These are phyloP conservation scores for Vidua chalybeata DNA, from an alignment of 2,113 vertebrate species.

Conservation along the genomic window DNA sequence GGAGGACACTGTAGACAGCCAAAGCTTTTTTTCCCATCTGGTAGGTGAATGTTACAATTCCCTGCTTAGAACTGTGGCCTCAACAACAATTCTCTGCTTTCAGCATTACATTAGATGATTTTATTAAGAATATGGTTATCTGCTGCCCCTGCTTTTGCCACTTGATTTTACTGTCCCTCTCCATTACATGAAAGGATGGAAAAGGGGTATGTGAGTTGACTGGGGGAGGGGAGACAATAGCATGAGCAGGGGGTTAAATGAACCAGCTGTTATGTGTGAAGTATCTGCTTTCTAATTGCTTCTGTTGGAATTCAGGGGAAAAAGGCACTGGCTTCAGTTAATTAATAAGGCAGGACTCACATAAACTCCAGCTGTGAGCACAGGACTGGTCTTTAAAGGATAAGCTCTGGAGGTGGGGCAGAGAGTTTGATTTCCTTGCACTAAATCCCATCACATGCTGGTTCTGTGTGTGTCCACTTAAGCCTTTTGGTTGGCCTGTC, in stretches of 20 bases:
- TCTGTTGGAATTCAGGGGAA: conserved; percentile 38
- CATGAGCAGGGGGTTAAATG: not conserved
- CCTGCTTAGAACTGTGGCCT: not conserved
- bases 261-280: conserved; percentile 60
- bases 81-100: not conserved
- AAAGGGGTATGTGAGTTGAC: not conserved
- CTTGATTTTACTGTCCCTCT: conserved; percentile 13
- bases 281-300: conserved; percentile 69
- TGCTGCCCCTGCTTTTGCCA: not conserved
- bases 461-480: conserved; percentile 38
- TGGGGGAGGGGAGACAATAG: conserved; percentile 25
- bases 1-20: conserved; percentile 16
- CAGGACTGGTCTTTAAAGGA: conserved; percentile 64
- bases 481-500: conserved; percentile 33
- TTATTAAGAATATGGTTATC: not conserved
- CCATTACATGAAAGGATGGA: not conserved
- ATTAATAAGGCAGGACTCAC: conserved; percentile 70
- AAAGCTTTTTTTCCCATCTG: not conserved
- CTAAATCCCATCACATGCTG: conserved; percentile 51
- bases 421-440: conserved; percentile 45
- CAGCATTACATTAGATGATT: not conserved
- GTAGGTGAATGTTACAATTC: not conserved
- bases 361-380: conserved; percentile 72
- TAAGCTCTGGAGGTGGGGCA: conserved; percentile 45
- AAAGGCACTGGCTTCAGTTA: conserved; percentile 60